Evolutionary conservation across 2,888 invertebrate species (phyloP), one percentile per base, ranked within the genome.

Genomic region (Chymomyza fuscimana): DNA sequence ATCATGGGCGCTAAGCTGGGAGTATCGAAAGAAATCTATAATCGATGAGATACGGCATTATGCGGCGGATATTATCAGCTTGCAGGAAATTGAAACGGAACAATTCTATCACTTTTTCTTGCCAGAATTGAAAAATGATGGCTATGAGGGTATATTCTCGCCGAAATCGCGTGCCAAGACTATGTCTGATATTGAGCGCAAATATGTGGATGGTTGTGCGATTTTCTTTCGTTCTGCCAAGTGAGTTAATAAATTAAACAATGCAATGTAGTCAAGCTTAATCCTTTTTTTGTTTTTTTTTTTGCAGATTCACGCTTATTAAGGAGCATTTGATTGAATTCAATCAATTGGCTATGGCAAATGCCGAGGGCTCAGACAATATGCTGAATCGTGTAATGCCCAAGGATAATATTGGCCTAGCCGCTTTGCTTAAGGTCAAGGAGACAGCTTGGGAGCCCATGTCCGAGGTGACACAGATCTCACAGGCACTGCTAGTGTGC

Each of bases 351-450:
- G 99, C 99, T 29, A 99, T 99, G 97, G 97, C 98, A 29, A 98
- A 98, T 92, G 98, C 99, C 25, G 98, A 99, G 90, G 98, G 98
- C 62, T 97, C 98, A 61, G 98, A 99, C 91, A 98, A 99, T 92
- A 99, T 99, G 98, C 93, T 99, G 89, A 99, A 99, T 93, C 94
- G 99, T 82, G 99, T 99, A 63, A 99, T 99, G 98, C 98, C 99
- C 66, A 98, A 98, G 91, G 99, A 99, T 93, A 99, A 99, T 93
- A 99, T 99, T 87, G 99, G 98, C 5, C 93, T 99, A 80, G 98
- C 98, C 19, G 99, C 99, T 5, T 93, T 99, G 80, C 93, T 99
- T 68, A 97, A 97, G 92, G 98, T 98, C 58, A 98, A 97, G 89
- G 97, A 98, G 90, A 96, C 95, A 65, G 97, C 98, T 10, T 99